Percentiles rank a stretch among this genome's conserved stretches.
These are phyloP conservation scores for Cuculus canorus DNA, from an alignment of 2,797 vertebrate genomes.

Conservation along the genomic window DNA sequence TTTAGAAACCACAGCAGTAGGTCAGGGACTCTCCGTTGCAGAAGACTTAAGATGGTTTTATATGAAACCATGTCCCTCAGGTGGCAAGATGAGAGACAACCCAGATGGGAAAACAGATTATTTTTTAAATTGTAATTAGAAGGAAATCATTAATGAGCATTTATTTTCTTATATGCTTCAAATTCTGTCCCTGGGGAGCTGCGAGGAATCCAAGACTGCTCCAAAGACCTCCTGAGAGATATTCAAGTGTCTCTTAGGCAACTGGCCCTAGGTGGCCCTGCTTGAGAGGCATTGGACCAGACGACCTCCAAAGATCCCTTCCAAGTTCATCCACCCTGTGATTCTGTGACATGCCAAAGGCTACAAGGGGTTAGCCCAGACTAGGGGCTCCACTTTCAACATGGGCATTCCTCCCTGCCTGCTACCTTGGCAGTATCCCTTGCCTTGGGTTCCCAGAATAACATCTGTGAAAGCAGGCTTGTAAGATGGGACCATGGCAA, in stretches of 20 bases:
- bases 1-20: constrained; percentile 11
- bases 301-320: neutral
- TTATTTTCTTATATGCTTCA: neutral
- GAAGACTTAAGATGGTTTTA: neutral
- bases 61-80: neutral
- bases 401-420: neutral
- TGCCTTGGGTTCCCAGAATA: neutral
- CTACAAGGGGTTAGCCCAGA: neutral
- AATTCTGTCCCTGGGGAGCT: neutral
- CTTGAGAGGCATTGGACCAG: neutral
- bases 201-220: neutral
- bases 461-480: neutral
- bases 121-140: neutral
- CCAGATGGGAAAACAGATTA: neutral
- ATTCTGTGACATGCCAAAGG: neutral
- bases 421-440: neutral
- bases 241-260: neutral
- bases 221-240: neutral
- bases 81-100: neutral
- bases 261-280: neutral
- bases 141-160: neutral
- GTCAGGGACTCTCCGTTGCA: neutral
- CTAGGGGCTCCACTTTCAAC: neutral
- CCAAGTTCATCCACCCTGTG: neutral
- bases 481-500: neutral